Evolutionary conservation across 2,797 vertebrate species (phyloP), one percentile per base, ranked within the genome.

Genomic region (Nothura maculosa): DNA sequence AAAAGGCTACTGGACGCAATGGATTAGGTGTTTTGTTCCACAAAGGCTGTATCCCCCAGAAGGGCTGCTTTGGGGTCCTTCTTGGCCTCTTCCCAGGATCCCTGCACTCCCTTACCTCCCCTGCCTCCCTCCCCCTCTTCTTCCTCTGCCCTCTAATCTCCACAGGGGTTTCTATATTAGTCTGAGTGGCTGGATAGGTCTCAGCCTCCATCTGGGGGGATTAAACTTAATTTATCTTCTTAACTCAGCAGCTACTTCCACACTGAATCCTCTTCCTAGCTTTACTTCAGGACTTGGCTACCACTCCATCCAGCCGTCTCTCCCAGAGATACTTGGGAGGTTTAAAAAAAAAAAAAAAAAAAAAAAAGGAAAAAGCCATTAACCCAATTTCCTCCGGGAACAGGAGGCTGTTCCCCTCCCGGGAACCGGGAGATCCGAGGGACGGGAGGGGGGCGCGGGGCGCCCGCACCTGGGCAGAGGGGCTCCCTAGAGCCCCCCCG

Each of bases 211-310:
- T 98, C 96, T 97, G 97, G 82, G 81, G 60, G 25, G 67, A 95
- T 97, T 97, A 98, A 96, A 97, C 36, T 89, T 79, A 38, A 64
- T 95, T 90, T 94, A 98, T 97, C 98, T 96, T 96, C 97, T 98
- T 98, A 98, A 81, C 76, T 93, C 86, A 76, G 52, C 67, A 76
- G 93, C 77, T 76, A 61, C 42, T 86, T 93, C 90, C 76, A 48
- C 54, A 25, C 78, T 12, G 84, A 62, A 96, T 86, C 77, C 43
- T 77, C 57, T 52, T 63, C 47, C 40, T 38, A 27, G 42, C 48
- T 67, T 57, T 12, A 6, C 32, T 38, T 14, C n/a, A 36, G 24
- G 21, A 17, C 25, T n/a, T 22, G 47, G 6, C 30, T 72, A 28
- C 24, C 57, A 5, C 28, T 38, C 70, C n/a, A 81, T 64, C 22